Percentiles rank a stretch among this genome's conserved stretches.
Evolutionary conservation across 2,113 vertebrate genomes (phyloP).

Genomic region (Fukomys damarensis): DNA sequence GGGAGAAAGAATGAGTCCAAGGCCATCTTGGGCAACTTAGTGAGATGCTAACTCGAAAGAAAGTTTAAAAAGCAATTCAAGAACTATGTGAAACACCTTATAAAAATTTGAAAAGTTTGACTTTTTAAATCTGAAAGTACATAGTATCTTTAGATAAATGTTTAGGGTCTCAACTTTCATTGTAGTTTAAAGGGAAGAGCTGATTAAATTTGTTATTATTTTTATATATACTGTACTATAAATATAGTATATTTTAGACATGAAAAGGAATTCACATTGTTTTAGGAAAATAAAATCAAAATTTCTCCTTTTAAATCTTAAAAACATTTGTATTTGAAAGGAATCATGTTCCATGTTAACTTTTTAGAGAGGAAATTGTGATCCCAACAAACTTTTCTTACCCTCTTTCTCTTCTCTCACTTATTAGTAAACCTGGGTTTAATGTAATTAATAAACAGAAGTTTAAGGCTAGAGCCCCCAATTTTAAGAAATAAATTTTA

Average conservation of each 20-base stretch:
- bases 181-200: not conserved
- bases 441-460: conserved; percentile 12
- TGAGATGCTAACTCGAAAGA: not conserved
- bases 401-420: not conserved
- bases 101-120: not conserved
- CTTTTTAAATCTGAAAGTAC: conserved; percentile 5
- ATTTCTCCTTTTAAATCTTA: not conserved
- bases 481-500: conserved; percentile 49
- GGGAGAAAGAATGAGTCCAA: not conserved
- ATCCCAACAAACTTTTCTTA: conserved; percentile 5
- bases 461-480: conserved; percentile 1
- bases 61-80: not conserved
- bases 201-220: not conserved
- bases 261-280: not conserved
- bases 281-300: not conserved
- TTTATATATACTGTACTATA: not conserved
- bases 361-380: not conserved
- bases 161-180: not conserved
- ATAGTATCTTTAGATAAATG: not conserved
- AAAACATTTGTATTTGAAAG: conserved; percentile 16
- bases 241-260: not conserved
- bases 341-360: not conserved
- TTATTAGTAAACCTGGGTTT: not conserved
- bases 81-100: not conserved
- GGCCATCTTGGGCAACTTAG: not conserved